Evolutionary conservation across 2,113 vertebrate genomes (phyloP).

Genomic region (Siniperca chuatsi): DNA sequence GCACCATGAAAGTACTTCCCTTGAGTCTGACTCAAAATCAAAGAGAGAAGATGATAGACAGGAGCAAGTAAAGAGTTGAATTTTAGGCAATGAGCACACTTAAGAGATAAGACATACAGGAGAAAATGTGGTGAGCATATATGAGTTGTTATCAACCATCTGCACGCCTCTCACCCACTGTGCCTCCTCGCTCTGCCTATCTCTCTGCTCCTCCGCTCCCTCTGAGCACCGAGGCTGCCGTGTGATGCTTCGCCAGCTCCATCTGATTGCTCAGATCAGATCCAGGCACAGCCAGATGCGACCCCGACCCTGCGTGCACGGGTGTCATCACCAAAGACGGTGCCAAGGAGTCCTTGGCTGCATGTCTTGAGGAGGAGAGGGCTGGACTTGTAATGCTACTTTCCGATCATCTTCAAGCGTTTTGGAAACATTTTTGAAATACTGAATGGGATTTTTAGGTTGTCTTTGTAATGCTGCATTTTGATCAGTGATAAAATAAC

Average conservation of each 20-base stretch:
- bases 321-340: slow-evolving; percentile 51
- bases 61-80: neutral
- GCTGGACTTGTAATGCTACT: neutral
- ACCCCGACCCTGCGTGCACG: slow-evolving; percentile 50
- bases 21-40: slow-evolving; percentile 17
- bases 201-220: slow-evolving; percentile 10
- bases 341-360: slow-evolving; percentile 38
- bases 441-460: neutral
- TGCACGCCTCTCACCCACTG: slow-evolving; percentile 57
- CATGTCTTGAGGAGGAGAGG: neutral
- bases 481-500: slow-evolving; percentile 11
- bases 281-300: slow-evolving; percentile 73
- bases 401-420: neutral
- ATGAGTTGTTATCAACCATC: slow-evolving; percentile 69
- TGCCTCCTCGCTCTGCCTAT: slow-evolving; percentile 24
- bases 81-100: neutral
- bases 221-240: slow-evolving; percentile 36
- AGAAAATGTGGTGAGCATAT: slow-evolving; percentile 48
- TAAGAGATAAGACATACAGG: slow-evolving; percentile 21
- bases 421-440: neutral
- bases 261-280: slow-evolving; percentile 71
- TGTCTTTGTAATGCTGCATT: slow-evolving; percentile 5
- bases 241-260: slow-evolving; percentile 75
- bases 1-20: neutral
- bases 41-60: slow-evolving; percentile 23